Evolutionary conservation across 2,888 invertebrate species (phyloP), one percentile per base, ranked within the genome.

Genomic region (Heteromurus nitidus): DNA sequence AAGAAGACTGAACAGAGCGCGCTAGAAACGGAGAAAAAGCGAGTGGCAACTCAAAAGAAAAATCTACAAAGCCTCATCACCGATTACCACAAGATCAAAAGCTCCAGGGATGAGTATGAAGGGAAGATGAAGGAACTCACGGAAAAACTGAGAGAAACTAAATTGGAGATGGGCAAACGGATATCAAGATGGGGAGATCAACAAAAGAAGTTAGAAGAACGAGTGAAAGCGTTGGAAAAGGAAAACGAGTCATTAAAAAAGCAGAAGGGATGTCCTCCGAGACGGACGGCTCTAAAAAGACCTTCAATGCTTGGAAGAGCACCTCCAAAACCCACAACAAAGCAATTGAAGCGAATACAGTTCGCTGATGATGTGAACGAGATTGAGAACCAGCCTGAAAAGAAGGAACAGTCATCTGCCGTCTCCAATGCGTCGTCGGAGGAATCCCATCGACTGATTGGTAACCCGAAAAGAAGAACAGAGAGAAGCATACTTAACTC

Each of bases 131-230:
- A 76, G 24, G 55, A 74, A 5, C 50, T 82, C 9, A 79, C 53
- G 22, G 67, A 85, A 13, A 80, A 85, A 26, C 36, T 85, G 3
- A 64, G 75, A n/a, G 69, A 65, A 1, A 73, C 83, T 1, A 81
- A 85, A 30, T 42, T 72, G 18, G 82, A 85, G 18, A 62, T 82
- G 69, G 74, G 58, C 42, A 70, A 47, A 31, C 58, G 82, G 26
- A 82, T 79, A 65, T 70, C 77, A 1, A 68, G 79, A 22, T 83
- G 69, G 69, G 60, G 44, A 20, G 80, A 82, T 7, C 70, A 79
- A 24, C 83, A 85, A 28, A 80, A 69, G 28, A 70, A 72, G 30
- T 73, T 85, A 58, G 76, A 73, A 20, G 82, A 83, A 42, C 67
- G 80, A 31, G 76, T 82, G 0, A 70, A 82, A 60, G 44, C 60